Base-by-base conservation (phyloP, 2,888 invertebrate species). In the Lasioglossum oenotherae region DNA sequence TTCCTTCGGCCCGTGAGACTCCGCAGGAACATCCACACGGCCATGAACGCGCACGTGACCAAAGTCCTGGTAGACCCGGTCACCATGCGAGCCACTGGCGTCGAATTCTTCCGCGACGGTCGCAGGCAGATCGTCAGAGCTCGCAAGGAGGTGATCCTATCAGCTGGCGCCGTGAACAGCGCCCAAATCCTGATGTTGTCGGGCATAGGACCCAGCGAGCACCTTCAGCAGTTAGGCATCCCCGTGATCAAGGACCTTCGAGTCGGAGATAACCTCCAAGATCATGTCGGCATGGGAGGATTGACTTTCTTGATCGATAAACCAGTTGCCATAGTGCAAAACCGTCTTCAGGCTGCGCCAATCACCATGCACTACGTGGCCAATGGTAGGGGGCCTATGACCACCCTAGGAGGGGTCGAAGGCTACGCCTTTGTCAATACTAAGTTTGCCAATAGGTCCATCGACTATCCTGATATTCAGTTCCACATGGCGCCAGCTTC, bases 401-500 rank as follows among this genome's bases (percentile, higher is more conserved):
- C 98, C 0, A 97, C 97, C 0, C 95, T 98, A 0, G 98, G 98
- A 3, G 98, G 98, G 0, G 97, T 98, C 10, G 98, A 98, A 95
- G 98, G 98, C 0, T 95, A 98, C 78, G 98, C 98, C 2, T 98
- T 98, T 94, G 97, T 98, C 0, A 98, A 98, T 90, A 98, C 98
- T 0, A 97, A 97, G 86, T 98, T 97, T 91, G 98, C 98, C 0
- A 98, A 98, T 92, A 96, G 96, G 75, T 97, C 97, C 2, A 96
- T 97, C 2, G 96, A 97, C 87, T 98, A 98, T 97, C 98, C 98
- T 0, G 98, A 99, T 92, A 97, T 99, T 73, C 98, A 99, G 92
- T 98, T 98, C 92, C 98, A 99, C 93, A 98, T 99, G 97, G 98
- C 98, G 2, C 98, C 98, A 1, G 98, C 98, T 0, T 98, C 98